Evolutionary conservation across 2,113 vertebrate species (phyloP).

Genomic region (Apus apus): DNA sequence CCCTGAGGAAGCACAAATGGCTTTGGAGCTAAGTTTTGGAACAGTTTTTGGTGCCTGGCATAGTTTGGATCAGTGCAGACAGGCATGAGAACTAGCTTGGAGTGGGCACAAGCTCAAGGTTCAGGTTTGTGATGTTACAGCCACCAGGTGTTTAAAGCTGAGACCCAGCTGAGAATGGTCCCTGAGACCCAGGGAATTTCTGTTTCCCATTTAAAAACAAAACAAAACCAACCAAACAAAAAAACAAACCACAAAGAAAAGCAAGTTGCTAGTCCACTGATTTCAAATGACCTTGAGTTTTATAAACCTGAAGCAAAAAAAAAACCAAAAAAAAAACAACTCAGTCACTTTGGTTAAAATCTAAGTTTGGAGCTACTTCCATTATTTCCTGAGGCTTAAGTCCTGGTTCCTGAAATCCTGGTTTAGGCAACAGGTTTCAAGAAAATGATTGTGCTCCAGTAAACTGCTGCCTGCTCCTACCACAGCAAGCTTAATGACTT

Average conservation of each 20-base stretch:
- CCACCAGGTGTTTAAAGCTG: background rate
- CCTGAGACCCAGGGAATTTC: background rate
- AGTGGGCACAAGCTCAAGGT: background rate
- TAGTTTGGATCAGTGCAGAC: background rate
- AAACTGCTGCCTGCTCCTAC: background rate
- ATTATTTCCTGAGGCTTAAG: background rate
- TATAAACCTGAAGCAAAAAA: background rate
- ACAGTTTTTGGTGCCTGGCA: background rate
- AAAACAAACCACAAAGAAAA: background rate
- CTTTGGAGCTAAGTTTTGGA: rapidly evolving
- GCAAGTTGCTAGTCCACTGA: background rate
- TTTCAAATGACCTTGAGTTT: background rate
- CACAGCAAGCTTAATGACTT: background rate
- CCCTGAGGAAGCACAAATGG: background rate
- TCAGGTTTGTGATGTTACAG: background rate
- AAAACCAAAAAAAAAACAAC: background rate
- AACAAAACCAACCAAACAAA: no score
- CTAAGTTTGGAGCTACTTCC: background rate
- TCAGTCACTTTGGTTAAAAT: background rate
- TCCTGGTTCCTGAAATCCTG: background rate
- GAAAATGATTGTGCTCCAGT: background rate
- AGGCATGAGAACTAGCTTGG: background rate
- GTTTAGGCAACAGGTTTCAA: background rate
- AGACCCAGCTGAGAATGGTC: background rate
- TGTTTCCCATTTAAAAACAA: background rate